Base-by-base conservation (phyloP, 1,140 invertebrate species). In the Heterodera carotae region DNA sequence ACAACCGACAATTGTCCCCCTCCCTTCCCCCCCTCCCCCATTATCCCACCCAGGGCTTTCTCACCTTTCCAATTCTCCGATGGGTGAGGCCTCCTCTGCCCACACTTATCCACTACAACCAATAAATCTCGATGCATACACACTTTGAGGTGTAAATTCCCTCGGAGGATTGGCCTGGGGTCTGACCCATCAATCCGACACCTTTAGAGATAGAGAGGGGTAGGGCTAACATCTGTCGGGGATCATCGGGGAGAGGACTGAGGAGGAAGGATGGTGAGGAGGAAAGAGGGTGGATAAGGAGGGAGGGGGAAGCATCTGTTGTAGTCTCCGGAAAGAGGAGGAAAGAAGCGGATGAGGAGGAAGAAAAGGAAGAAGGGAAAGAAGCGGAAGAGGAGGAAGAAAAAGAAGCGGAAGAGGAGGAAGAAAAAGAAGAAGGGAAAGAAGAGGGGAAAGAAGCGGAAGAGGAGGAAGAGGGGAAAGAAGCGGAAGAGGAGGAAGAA, bases 161-260 rank as follows among this genome's bases (percentile, higher is more conserved):
- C 62, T 18, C 25, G 10, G 62, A n/a, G 62, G 27, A 66, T 34
- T 34, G 62, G 62, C 62, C 62, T 25, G 27, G 62, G 27, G 62
- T 18, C 62, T 29, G 62, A 34, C 62, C 62, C 62, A 66, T 66
- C 62, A 66, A 66, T 66, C 62, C 33, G 62, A 66, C 62, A 66
- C 62, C 33, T 66, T 34, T 34, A 10, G 25, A n/a, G 62, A 27
- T 6, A 29, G n/a, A n/a, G 62, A n/a, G 12, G 62, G 27, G 27
- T n/a, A 66, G 62, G 62, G 62, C n/a, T 4, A 53, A 66, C 62
- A 66, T 66, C 62, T 66, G 62, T 66, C 62, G 62, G 27, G 1
- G 62, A 43, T 43, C 6, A 7, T 6, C 8, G 7, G n/a, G 60
- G 6, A 7, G n/a, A n/a, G 60, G 6, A 43, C 6, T 6, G 39